Conservation (phyloP, 2,113 vertebrate genomes). For the Nestor notabilis region DNA sequence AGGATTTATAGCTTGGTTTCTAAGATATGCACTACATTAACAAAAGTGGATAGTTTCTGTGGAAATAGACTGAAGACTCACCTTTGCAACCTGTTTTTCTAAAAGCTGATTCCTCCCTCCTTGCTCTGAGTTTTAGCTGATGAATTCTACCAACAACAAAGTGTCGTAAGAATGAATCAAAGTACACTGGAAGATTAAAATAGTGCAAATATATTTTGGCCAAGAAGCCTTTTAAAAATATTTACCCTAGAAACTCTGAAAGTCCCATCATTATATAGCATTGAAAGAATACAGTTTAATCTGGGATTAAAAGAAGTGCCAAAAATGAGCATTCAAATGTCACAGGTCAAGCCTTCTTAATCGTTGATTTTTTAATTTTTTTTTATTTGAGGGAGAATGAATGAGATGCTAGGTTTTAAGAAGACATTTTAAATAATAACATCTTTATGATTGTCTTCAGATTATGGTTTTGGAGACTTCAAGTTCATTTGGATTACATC, state of each 20-base stretch:
- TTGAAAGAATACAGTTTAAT: background rate
- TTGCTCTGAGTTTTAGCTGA: background rate
- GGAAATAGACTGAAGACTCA: background rate
- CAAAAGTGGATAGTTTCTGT: background rate
- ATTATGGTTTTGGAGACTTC: background rate
- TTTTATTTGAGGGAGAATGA: background rate
- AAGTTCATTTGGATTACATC: background rate
- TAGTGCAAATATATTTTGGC: background rate
- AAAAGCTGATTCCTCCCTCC: background rate
- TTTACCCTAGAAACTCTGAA: background rate
- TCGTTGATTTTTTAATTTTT: background rate
- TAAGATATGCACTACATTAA: background rate
- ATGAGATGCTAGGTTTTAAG: background rate
- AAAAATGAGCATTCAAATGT: background rate
- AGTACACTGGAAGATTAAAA: background rate
- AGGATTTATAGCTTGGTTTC: background rate
- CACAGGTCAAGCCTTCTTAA: background rate
- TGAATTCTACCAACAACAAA: background rate
- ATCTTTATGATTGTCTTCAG: background rate
- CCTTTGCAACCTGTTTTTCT: background rate
- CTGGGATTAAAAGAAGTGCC: background rate
- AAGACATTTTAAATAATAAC: background rate
- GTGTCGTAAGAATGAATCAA: background rate
- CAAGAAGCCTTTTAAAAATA: background rate
- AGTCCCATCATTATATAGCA: background rate